These are phyloP conservation scores for Achlya flavicornis DNA, from an alignment of 2,888 invertebrate genomes.

Conservation along the genomic window DNA sequence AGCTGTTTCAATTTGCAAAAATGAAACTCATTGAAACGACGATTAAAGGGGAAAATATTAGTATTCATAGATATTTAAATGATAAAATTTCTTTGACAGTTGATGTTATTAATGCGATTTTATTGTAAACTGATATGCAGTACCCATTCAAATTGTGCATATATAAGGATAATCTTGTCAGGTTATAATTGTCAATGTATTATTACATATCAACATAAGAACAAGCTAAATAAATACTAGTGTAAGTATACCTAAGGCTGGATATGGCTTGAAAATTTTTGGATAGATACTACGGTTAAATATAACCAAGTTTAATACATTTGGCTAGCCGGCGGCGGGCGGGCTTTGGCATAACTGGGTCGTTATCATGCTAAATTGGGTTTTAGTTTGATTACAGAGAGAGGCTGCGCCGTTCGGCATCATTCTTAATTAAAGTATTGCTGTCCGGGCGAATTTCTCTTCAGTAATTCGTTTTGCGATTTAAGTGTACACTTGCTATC, in stretches of 20 bases:
- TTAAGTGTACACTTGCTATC: not conserved
- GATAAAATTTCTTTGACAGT: not conserved
- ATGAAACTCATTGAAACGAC: not conserved
- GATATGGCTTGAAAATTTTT: not conserved
- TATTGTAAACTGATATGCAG: not conserved
- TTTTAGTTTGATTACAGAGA: slow-evolving; percentile 10
- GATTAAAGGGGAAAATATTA: no score
- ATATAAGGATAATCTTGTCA: not conserved
- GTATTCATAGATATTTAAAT: not conserved
- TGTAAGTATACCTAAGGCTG: not conserved
- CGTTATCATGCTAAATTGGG: slow-evolving; percentile 7
- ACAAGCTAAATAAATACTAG: not conserved
- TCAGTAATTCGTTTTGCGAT: slow-evolving; percentile 1
- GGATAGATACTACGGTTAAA: not conserved
- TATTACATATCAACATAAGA: not conserved
- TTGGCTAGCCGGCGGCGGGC: slow-evolving; percentile 3
- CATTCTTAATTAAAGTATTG: slow-evolving; percentile 12
- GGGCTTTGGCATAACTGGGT: not conserved
- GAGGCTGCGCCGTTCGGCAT: slow-evolving; percentile 7
- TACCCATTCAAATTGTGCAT: not conserved
- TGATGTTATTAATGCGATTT: not conserved
- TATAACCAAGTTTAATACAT: slow-evolving; percentile 1
- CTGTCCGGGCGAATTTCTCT: not conserved
- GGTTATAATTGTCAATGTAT: not conserved
- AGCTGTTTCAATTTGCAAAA: not conserved